phyloP scores from a whole-genome alignment of 2,888 invertebrate genomes.

The Melipona bicolor region DNA sequence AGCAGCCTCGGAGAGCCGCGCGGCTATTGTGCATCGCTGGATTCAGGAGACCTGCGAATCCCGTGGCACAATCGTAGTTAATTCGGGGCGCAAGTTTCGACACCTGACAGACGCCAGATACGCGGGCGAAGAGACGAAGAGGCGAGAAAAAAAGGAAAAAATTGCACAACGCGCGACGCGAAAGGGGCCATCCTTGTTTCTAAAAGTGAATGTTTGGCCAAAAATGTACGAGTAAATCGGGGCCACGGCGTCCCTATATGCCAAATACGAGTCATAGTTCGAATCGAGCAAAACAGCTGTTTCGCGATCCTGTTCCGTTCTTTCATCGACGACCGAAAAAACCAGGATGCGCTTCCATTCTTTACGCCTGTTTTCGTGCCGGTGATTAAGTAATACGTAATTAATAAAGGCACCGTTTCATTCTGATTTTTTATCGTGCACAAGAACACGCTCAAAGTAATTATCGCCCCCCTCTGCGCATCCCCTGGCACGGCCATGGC shows the following conservation, averaged over 20 bases:
- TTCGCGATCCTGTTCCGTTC: conserved; percentile 5
- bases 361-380: conserved; percentile 31
- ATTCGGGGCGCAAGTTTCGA: conserved; percentile 69
- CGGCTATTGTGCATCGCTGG: conserved; percentile 40
- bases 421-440: conserved; percentile 64
- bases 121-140: neutral
- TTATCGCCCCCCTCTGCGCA: conserved; percentile 47
- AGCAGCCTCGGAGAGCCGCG: conserved; percentile 26
- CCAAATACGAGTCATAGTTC: conserved; percentile 2
- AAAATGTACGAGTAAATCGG: conserved; percentile 66
- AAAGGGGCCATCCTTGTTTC: conserved; percentile 57
- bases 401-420: conserved; percentile 70
- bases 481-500: conserved; percentile 3
- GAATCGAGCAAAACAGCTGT: neutral
- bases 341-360: conserved; percentile 62
- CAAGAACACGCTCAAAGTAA: conserved; percentile 61
- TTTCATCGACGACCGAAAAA: conserved; percentile 42
- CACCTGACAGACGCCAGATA: conserved; percentile 43
- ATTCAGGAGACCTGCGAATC: conserved; percentile 6
- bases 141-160: conserved; percentile 20
- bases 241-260: conserved; percentile 25
- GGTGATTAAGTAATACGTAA: conserved; percentile 71
- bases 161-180: conserved; percentile 56
- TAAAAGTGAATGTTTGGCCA: conserved; percentile 74
- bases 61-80: conserved; percentile 63